Conservation (phyloP, 2,888 invertebrate species). For the Eupsilia transversa region DNA sequence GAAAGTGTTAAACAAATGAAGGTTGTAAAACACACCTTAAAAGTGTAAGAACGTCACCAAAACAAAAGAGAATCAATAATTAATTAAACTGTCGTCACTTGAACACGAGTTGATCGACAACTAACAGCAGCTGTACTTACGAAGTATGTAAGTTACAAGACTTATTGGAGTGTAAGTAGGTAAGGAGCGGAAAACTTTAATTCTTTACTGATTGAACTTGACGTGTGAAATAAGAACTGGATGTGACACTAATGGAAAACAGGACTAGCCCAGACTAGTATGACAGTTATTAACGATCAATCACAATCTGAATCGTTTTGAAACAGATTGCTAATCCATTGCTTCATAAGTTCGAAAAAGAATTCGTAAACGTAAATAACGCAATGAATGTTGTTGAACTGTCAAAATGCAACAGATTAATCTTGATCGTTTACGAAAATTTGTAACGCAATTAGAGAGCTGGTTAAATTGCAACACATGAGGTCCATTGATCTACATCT, state of each 20-base stretch:
- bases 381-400: no score
- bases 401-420: no score
- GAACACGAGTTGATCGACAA: constrained; percentile 43
- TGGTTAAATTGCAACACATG: background rate
- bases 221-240: constrained; percentile 36
- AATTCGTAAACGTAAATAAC: no score
- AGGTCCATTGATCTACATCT: background rate
- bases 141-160: constrained; percentile 51
- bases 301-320: no score
- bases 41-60: background rate
- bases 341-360: no score
- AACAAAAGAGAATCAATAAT: constrained; percentile 19
- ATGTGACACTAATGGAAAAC: constrained; percentile 23
- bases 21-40: background rate
- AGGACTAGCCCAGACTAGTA: no score
- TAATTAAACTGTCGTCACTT: constrained; percentile 43
- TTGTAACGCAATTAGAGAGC: no score
- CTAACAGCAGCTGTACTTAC: constrained; percentile 25
- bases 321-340: no score
- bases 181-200: constrained; percentile 59
- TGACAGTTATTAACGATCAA: no score
- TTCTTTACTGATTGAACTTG: constrained; percentile 63
- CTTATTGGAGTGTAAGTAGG: constrained; percentile 47
- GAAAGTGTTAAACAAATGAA: background rate
- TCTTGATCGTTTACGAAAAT: no score